These are phyloP conservation scores for Nomia melanderi DNA, from an alignment of 1,140 invertebrate species.

Conservation along the genomic window DNA sequence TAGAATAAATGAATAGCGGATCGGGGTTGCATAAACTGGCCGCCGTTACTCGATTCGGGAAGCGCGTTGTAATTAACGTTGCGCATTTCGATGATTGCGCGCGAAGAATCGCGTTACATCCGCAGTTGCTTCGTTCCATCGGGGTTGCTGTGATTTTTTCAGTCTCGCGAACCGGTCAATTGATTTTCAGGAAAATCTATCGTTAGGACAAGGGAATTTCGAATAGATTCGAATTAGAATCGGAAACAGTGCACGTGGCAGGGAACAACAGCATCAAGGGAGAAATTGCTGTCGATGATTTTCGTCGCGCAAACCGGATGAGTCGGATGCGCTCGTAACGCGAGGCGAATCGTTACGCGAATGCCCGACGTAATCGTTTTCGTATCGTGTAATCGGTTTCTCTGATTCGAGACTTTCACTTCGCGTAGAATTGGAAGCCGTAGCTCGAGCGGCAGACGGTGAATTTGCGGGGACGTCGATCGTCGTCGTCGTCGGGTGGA, in stretches of 20 bases:
- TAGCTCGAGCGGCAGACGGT: neutral
- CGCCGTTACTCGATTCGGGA: neutral
- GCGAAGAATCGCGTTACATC: too few relatives aligned
- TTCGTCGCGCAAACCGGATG: neutral
- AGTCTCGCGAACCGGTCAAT: too few relatives aligned
- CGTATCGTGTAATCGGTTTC: constrained; percentile 26
- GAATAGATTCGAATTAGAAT: too few relatives aligned
- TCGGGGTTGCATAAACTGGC: too few relatives aligned
- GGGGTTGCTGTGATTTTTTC: too few relatives aligned
- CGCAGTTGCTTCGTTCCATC: too few relatives aligned
- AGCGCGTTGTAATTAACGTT: neutral
- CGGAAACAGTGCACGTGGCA: too few relatives aligned
- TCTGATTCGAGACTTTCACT: constrained; percentile 31
- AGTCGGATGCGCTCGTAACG: neutral
- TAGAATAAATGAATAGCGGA: constrained; percentile 13
- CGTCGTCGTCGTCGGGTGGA: too few relatives aligned
- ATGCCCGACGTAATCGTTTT: constrained; percentile 12
- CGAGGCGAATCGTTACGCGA: neutral
- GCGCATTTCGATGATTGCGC: too few relatives aligned
- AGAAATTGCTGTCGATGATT: neutral
- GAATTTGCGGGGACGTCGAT: neutral
- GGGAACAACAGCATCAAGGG: too few relatives aligned
- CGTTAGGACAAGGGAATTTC: too few relatives aligned
- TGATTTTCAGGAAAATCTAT: too few relatives aligned
- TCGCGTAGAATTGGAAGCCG: neutral